Base-by-base conservation (phyloP, 2,888 invertebrate genomes). In the Platycnemis pennipes region DNA sequence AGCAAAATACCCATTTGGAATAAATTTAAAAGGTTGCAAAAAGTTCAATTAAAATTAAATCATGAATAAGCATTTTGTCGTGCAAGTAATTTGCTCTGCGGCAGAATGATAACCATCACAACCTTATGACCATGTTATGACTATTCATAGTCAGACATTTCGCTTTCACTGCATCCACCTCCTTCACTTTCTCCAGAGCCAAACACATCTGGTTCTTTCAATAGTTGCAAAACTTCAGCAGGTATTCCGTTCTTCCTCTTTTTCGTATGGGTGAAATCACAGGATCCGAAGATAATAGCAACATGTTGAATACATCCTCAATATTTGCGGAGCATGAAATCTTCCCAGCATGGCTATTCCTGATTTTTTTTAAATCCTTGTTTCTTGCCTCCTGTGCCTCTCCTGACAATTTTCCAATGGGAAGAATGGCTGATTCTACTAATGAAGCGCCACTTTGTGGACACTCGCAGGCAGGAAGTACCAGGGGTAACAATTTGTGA, bases 311-410 rank as follows among this genome's bases (percentile, higher is more conserved):
- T n/a, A n/a, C n/a, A n/a, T n/a, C n/a, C n/a, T n/a, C n/a, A n/a
- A n/a, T n/a, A n/a, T n/a, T n/a, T n/a, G n/a, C n/a, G n/a, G n/a
- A n/a, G n/a, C n/a, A 49, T 49, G 94, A 95, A 94, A 88, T 95
- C 95, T 96, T 96, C 63, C 95, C 94, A 11, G 95, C 94, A 94
- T 95, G 95, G 85, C 95, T 95, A 95, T 95, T 95, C 19, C 95
- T 94, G 94, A 94, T 95, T 88, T 94, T 95, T 95, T 95, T 95
- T 44, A 8, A 89, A 94, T 95, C 89, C 95, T 95, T 95, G 94
- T 95, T 95, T 63, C 95, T 95, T 53, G 95, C 95, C 94, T 96
- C 96, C 95, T 96, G 95, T 8, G 96, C 96, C 94, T 96, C 96
- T 95, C 96, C 95, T n/a, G 95, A 95, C 85, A 95, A 56, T 88